Percentiles rank a stretch among this genome's conserved stretches.
Evolutionary conservation across 2,113 vertebrate species (phyloP).

Genomic region (Albula glossodonta): DNA sequence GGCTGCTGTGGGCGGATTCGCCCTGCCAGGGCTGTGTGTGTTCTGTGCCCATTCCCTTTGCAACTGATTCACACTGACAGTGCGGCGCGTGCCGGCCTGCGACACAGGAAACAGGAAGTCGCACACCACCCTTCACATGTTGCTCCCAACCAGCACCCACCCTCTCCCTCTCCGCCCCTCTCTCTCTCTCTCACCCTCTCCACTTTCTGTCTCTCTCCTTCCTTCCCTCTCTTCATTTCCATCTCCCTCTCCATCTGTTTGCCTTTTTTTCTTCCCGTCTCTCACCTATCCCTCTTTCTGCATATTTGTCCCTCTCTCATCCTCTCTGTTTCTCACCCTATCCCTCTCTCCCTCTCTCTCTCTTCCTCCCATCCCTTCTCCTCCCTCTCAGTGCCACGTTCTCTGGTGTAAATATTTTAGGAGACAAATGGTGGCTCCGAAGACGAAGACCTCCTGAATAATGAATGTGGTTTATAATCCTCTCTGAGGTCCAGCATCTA

Average conservation of each 20-base stretch:
- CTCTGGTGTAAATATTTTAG: background rate
- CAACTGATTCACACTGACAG: background rate
- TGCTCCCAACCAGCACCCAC: background rate
- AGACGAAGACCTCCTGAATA: background rate
- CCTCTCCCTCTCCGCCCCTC: background rate
- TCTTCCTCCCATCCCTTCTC: background rate
- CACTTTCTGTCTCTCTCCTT: too few relatives aligned
- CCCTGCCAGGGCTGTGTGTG: background rate
- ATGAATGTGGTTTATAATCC: background rate
- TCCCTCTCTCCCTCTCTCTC: background rate
- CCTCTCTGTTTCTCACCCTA: background rate
- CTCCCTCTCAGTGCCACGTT: too few relatives aligned
- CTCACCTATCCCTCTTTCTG: too few relatives aligned
- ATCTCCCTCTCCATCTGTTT: background rate
- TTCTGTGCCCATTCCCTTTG: background rate
- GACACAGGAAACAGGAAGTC: background rate
- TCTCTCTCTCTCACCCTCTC: background rate
- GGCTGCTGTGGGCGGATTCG: background rate
- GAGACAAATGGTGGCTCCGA: slow-evolving; percentile 1
- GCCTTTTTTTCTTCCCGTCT: too few relatives aligned
- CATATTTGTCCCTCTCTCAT: background rate
- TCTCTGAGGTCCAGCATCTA: background rate
- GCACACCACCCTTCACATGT: background rate
- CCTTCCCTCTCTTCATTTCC: background rate
- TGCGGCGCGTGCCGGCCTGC: background rate